Conservation (phyloP, 2,888 invertebrate genomes). For the Nebria brevicollis region DNA sequence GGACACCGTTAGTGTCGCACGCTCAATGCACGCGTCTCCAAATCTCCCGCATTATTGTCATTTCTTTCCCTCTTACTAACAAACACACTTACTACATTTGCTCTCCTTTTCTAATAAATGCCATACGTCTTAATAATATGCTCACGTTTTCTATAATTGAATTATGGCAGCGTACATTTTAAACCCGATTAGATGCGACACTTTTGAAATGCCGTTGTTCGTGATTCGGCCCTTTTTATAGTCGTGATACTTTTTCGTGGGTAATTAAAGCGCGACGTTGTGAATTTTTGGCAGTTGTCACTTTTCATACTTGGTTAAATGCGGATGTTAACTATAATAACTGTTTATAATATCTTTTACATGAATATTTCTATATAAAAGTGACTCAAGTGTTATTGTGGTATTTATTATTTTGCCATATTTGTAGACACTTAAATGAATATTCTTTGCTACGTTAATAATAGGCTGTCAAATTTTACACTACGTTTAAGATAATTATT, state of each 20-base stretch:
- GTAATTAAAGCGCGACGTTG: neutral
- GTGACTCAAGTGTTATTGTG: neutral
- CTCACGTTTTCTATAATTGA: constrained; percentile 15
- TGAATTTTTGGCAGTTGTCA: neutral
- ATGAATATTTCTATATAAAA: neutral
- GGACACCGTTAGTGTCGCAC: constrained; percentile 43
- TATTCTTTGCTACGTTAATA: neutral
- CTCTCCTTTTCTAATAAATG: neutral
- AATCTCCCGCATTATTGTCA: neutral
- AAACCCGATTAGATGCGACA: constrained; percentile 7
- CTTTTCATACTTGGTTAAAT: neutral
- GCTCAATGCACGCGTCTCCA: constrained; percentile 33
- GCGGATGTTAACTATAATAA: neutral
- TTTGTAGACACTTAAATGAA: neutral
- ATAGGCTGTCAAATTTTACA: neutral
- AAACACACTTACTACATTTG: neutral
- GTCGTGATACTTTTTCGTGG: neutral
- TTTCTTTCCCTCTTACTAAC: neutral
- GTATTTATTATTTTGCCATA: neutral
- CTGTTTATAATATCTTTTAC: neutral
- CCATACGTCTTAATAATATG: neutral
- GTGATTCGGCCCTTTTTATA: neutral
- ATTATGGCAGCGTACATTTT: constrained; percentile 2
- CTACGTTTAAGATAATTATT: neutral
- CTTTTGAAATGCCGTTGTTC: neutral